Percentiles rank a stretch among this genome's conserved stretches.
Conservation (phyloP, 1,140 invertebrate genomes). For the Sinella curviseta region DNA sequence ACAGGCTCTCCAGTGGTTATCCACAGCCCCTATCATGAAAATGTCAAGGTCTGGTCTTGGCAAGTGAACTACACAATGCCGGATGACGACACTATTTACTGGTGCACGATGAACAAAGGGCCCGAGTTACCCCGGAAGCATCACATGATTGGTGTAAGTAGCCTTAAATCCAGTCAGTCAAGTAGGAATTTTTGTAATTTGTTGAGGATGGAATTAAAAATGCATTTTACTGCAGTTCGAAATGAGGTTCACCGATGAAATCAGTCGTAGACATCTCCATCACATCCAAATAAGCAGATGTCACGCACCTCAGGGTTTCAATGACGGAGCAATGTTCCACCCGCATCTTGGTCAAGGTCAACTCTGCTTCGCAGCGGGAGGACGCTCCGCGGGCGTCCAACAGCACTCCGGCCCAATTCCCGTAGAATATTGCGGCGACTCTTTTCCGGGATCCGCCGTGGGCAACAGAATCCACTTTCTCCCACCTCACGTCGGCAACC, state of each 20-base stretch:
- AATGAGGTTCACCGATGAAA: too few relatives aligned
- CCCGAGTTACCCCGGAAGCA: background rate
- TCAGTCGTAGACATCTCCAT: too few relatives aligned
- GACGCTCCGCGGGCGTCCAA: too few relatives aligned
- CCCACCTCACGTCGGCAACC: constrained; percentile 79
- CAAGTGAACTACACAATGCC: too few relatives aligned
- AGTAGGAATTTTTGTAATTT: background rate
- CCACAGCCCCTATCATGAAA: background rate
- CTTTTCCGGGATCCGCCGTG: too few relatives aligned
- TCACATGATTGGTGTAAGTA: constrained; percentile 4
- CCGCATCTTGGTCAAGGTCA: too few relatives aligned
- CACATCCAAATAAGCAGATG: too few relatives aligned
- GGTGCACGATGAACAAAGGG: constrained; percentile 1
- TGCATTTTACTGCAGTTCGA: background rate
- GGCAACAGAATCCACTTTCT: constrained; percentile 55
- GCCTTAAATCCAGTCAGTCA: background rate
- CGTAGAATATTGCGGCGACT: background rate
- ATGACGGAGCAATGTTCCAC: too few relatives aligned
- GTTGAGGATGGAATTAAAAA: too few relatives aligned
- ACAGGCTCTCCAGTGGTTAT: background rate
- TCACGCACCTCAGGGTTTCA: too few relatives aligned
- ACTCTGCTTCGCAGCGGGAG: too few relatives aligned
- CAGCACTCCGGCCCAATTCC: background rate
- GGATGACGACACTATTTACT: too few relatives aligned
- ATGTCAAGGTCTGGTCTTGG: background rate